Evolutionary conservation across 2,797 vertebrate species (phyloP), one percentile per base, ranked within the genome.

Genomic region (Oophaga sylvatica): DNA sequence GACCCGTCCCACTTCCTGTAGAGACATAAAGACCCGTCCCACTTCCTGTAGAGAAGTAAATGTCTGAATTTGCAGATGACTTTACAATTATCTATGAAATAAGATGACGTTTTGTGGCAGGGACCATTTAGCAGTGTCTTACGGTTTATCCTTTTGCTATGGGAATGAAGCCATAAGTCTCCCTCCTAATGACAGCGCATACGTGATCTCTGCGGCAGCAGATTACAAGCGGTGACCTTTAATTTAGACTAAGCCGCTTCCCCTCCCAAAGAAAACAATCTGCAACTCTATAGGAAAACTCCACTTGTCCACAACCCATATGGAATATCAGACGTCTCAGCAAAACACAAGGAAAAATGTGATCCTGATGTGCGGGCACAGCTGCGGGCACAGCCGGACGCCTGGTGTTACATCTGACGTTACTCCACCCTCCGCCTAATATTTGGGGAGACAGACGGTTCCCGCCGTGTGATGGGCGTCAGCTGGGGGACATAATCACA

Each of bases 401-500:
- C 19, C 7, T 68, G 63, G 56, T 68, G 70, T 71, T 70, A 20
- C 53, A 71, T 31, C 22, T 45, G 22, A 48, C 2, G 11, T 67
- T 20, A 29, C 62, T 67, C 22, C 35, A 20, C 20, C 26, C 41
- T 41, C 2, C 41, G 78, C 15, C 56, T 59, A 4, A 29, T 79
- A 60, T 59, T 35, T 31, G 76, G 12, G 26, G 56, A 77, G 48
- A 57, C 16, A 7, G 75, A 77, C 59, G 26, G 26, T 26, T 26
- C 26, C 26, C 26, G 8, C 20, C 0, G 67, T 20, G n/a, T 1
- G 65, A 31, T 31, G 29, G 85, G 48, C 41, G 73, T 57, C 85
- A 87, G 85, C 85, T 87, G 85, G 35, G 9, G 60, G 7, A 81
- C 79, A 87, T 53, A 20, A 86, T 19, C 29, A 11, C 53, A 62